Percentiles rank a stretch among this genome's conserved stretches.
Conservation (phyloP, 2,888 invertebrate species). For the Xanthorhoe designata region DNA sequence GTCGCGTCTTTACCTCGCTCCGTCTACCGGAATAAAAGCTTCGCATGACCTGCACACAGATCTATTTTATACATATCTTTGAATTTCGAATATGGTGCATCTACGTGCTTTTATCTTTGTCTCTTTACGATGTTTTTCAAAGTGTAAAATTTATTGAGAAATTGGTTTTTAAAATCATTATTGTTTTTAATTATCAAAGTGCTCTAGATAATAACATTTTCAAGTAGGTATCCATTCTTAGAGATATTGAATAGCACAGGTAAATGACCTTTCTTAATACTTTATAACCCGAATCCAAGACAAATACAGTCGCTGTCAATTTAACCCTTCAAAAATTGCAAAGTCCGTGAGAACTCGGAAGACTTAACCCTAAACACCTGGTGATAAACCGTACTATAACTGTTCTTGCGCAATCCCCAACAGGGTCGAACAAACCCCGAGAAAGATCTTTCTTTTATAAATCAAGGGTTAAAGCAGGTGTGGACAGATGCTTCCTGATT, state of each 20-base stretch:
- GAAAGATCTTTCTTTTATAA: slow-evolving; percentile 42
- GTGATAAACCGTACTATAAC: slow-evolving; percentile 74
- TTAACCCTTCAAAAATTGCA: slow-evolving; percentile 36
- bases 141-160: neutral
- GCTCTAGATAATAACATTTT: neutral
- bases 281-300: slow-evolving; percentile 32
- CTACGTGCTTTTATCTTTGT: slow-evolving; percentile 22
- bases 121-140: slow-evolving; percentile 7
- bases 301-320: slow-evolving; percentile 39
- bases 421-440: slow-evolving; percentile 65
- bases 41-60: slow-evolving; percentile 65
- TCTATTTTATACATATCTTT: slow-evolving; percentile 55
- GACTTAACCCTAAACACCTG: slow-evolving; percentile 67
- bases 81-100: slow-evolving; percentile 48
- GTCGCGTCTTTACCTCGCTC: slow-evolving; percentile 60
- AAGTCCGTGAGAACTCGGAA: slow-evolving; percentile 76
- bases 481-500: slow-evolving; percentile 79
- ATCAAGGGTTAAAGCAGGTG: slow-evolving; percentile 81
- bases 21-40: slow-evolving; percentile 74
- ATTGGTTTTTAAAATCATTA: neutral
- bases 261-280: slow-evolving; percentile 33
- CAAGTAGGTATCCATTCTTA: neutral
- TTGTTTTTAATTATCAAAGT: neutral
- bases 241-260: neutral
- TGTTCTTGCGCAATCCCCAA: slow-evolving; percentile 74